These are phyloP conservation scores for Protaetia brevitarsis DNA, from an alignment of 1,140 invertebrate genomes.

Conservation along the genomic window DNA sequence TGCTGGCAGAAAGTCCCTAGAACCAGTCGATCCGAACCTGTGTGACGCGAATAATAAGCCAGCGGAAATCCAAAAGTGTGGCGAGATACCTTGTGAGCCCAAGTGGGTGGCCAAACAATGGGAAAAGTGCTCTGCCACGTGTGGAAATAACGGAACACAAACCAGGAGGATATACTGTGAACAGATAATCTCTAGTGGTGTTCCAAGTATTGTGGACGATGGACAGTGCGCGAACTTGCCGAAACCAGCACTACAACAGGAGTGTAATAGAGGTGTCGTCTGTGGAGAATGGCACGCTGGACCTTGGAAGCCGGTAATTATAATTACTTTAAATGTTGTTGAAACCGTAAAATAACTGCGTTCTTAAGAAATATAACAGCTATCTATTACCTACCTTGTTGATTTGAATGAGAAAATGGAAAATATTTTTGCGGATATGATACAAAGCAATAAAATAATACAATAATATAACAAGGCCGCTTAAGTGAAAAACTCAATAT, in stretches of 20 bases:
- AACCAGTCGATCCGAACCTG: conserved; percentile 67
- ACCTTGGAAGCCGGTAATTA: conserved; percentile 79
- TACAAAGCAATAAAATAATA: no score
- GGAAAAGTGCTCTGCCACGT: conserved; percentile 77
- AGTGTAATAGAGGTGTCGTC: conserved; percentile 71
- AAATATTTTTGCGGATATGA: no score
- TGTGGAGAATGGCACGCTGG: conserved; percentile 83
- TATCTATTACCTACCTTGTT: no score
- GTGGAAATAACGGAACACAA: conserved; percentile 71
- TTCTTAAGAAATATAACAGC: no score
- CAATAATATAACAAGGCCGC: no score
- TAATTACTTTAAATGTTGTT: background rate
- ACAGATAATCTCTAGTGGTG: conserved; percentile 64
- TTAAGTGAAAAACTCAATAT: no score
- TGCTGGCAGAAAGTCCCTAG: conserved; percentile 63
- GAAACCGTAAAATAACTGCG: no score
- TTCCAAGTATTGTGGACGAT: conserved; percentile 67
- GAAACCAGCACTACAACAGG: conserved; percentile 66
- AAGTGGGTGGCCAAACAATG: conserved; percentile 79
- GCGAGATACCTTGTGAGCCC: conserved; percentile 74
- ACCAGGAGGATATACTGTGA: conserved; percentile 74
- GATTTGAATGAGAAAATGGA: no score
- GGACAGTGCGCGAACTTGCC: conserved; percentile 66
- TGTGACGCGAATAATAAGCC: conserved; percentile 76
- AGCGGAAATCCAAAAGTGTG: conserved; percentile 66